Evolutionary conservation across 1,140 invertebrate genomes (phyloP).

Genomic region (Paracyclopina nana): DNA sequence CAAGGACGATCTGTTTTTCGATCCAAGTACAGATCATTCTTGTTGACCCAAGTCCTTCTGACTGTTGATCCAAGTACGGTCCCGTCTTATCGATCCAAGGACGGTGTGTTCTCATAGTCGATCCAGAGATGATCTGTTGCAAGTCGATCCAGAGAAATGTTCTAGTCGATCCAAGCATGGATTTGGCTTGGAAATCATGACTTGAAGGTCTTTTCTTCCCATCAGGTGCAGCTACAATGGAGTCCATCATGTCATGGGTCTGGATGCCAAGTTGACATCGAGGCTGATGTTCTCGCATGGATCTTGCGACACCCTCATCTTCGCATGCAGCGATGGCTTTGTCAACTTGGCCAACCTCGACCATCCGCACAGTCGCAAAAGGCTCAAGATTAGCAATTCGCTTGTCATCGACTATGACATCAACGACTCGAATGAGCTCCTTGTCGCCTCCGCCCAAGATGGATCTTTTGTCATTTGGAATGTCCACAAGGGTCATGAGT

Average conservation of each 20-base stretch:
- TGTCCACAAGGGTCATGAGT: slow-evolving; percentile 34
- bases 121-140: too few species aligned
- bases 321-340: slow-evolving; percentile 53
- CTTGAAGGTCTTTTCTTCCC: too few species aligned
- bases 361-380: slow-evolving; percentile 37
- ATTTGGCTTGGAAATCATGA: too few species aligned
- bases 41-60: too few species aligned
- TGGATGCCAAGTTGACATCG: slow-evolving; percentile 53
- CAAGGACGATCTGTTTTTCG: too few species aligned
- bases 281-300: slow-evolving; percentile 72
- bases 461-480: slow-evolving; percentile 54
- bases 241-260: slow-evolving; percentile 22
- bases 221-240: not conserved
- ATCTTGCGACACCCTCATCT: slow-evolving; percentile 54
- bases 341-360: slow-evolving; percentile 60
- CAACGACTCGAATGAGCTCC: slow-evolving; percentile 63
- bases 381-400: slow-evolving; percentile 31
- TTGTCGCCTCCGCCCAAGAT: slow-evolving; percentile 55
- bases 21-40: too few species aligned
- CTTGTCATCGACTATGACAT: slow-evolving; percentile 66
- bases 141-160: too few species aligned
- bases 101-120: too few species aligned
- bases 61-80: too few species aligned
- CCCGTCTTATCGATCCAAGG: too few species aligned
- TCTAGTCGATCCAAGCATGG: too few species aligned